phyloP scores from a whole-genome alignment of 1,140 invertebrate genomes.

The Pogonomyrmex californicus region DNA sequence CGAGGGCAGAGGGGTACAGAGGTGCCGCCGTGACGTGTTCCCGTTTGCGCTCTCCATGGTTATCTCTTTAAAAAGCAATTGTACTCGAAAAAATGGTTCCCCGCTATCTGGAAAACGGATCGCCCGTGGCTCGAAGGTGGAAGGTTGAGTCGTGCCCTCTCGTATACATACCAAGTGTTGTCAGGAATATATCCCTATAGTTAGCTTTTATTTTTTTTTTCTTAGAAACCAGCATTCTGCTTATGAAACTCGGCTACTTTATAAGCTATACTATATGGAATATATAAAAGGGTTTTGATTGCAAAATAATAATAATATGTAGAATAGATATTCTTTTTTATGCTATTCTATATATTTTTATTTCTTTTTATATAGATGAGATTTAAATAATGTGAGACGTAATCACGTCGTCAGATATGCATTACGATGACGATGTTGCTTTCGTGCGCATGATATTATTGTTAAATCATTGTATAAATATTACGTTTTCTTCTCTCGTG shows the following conservation, averaged over 20 bases:
- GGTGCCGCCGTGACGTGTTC: constrained; percentile 57
- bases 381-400: not conserved
- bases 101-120: constrained; percentile 73
- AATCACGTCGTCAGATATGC: not conserved
- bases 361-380: too few species aligned
- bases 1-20: not conserved
- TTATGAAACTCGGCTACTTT: not conserved
- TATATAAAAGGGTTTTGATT: not conserved
- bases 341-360: not conserved
- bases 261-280: not conserved
- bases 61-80: constrained; percentile 82
- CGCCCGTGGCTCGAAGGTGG: constrained; percentile 40
- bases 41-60: constrained; percentile 63
- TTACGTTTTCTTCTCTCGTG: not conserved
- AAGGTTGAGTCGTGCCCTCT: constrained; percentile 31
- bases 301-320: not conserved
- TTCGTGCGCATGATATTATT: not conserved
- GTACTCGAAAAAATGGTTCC: constrained; percentile 78
- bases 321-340: not conserved
- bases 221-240: not conserved
- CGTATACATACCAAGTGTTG: constrained; percentile 8
- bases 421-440: constrained; percentile 8
- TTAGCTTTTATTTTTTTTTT: not conserved
- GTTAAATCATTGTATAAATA: not conserved
- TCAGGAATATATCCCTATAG: not conserved